phyloP scores from a whole-genome alignment of 1,140 invertebrate genomes.

The Adelges cooleyi region DNA sequence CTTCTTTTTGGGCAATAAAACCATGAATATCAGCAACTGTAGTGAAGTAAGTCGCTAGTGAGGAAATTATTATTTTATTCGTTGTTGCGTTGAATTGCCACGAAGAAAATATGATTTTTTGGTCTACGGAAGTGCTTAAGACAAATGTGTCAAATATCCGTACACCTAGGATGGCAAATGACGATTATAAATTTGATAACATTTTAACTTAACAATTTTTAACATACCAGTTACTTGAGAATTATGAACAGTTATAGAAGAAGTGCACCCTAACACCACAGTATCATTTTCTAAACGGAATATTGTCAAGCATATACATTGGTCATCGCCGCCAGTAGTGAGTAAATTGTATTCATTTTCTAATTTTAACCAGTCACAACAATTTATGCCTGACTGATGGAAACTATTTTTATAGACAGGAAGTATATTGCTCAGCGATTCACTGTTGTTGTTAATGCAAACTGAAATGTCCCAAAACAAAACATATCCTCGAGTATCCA shows the following conservation, averaged over 20 bases:
- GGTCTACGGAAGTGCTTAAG: conserved; percentile 20
- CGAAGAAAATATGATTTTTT: conserved; percentile 18
- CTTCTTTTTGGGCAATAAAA: conserved; percentile 2
- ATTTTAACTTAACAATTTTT: not conserved
- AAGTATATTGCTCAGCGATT: not conserved
- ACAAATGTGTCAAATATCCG: not conserved
- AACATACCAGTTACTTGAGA: conserved; percentile 28
- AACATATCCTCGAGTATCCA: conserved; percentile 52
- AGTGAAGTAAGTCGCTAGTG: conserved; percentile 12
- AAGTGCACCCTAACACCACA: not conserved
- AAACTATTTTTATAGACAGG: conserved; percentile 31
- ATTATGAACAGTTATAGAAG: not conserved
- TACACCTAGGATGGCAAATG: not conserved
- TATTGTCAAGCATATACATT: conserved; percentile 2
- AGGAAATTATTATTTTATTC: not conserved
- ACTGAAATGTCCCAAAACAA: conserved; percentile 49
- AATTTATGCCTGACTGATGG: conserved; percentile 63
- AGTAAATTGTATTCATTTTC: conserved; percentile 14
- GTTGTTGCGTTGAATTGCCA: conserved; percentile 1
- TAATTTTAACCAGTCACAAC: conserved; percentile 32
- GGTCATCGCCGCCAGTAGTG: conserved; percentile 30
- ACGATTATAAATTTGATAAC: too few relatives aligned
- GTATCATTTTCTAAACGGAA: not conserved
- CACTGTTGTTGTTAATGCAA: conserved; percentile 31
- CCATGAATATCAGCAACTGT: conserved; percentile 22